A percentile compares a stretch with the other conserved stretches of the same genome.
Evolutionary conservation across 2,888 invertebrate species (phyloP).

Genomic region (Zootermopsis nevadensis): DNA sequence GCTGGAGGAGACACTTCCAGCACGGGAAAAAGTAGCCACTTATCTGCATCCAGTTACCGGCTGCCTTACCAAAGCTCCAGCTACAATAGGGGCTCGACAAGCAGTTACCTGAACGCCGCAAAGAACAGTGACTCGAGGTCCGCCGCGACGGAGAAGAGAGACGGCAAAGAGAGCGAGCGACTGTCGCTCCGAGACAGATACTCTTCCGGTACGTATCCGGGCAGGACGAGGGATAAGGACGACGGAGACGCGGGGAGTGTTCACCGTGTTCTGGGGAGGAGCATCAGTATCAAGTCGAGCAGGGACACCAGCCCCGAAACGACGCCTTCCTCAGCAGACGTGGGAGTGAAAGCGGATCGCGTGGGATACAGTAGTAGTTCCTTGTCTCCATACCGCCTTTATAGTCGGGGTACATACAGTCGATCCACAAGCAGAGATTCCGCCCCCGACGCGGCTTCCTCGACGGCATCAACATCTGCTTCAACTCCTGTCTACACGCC

Average conservation of each 20-base stretch:
- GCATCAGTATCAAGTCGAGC: slow-evolving; percentile 9
- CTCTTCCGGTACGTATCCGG: slow-evolving; percentile 45
- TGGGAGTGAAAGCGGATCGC: background rate
- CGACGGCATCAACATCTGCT: slow-evolving; percentile 44
- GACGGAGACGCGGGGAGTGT: slow-evolving; percentile 24
- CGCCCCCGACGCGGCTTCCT: slow-evolving; percentile 46
- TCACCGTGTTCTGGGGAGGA: slow-evolving; percentile 36
- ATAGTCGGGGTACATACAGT: slow-evolving; percentile 47
- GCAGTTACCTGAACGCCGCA: slow-evolving; percentile 46
- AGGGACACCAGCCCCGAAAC: slow-evolving; percentile 46
- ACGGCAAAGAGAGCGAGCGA: slow-evolving; percentile 42
- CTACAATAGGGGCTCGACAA: slow-evolving; percentile 8
- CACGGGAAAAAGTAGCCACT: slow-evolving; percentile 1
- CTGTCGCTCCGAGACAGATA: slow-evolving; percentile 47
- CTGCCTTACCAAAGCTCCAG: slow-evolving; percentile 6
- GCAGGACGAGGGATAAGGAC: slow-evolving; percentile 34
- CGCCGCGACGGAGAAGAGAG: background rate
- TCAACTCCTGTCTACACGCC: slow-evolving; percentile 47
- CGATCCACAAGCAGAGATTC: slow-evolving; percentile 50
- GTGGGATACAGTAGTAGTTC: slow-evolving; percentile 26
- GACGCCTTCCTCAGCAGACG: background rate
- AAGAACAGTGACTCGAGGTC: slow-evolving; percentile 1
- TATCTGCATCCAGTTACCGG: slow-evolving; percentile 30
- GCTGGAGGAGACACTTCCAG: background rate
- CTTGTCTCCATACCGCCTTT: slow-evolving; percentile 48